These are phyloP conservation scores for Drosophila mimetica DNA, from an alignment of 2,888 invertebrate genomes.

Conservation along the genomic window DNA sequence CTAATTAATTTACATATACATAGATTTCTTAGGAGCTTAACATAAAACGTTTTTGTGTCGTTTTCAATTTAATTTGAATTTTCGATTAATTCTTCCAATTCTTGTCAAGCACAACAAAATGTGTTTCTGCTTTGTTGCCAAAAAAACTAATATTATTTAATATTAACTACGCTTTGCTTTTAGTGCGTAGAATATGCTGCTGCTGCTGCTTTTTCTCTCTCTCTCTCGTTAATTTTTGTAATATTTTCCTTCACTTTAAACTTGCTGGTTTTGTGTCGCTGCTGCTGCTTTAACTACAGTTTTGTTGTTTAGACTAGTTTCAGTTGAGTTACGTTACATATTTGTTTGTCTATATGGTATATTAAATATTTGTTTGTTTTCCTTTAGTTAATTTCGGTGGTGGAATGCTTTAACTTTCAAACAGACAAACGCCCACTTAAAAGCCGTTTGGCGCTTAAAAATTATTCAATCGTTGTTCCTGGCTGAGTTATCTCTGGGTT, in stretches of 20 bases:
- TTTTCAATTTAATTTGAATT: conserved; percentile 24
- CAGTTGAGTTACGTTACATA: conserved; percentile 77
- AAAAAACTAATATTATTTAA: conserved; percentile 22
- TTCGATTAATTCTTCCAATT: conserved; percentile 21
- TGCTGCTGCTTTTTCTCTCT: conserved; percentile 3
- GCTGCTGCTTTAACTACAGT: conserved; percentile 36
- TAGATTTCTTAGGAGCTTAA: conserved; percentile 58
- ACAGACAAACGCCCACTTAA: conserved; percentile 42
- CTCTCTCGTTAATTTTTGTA: conserved; percentile 11
- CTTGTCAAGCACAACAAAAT: conserved; percentile 46
- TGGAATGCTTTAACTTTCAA: conserved; percentile 73
- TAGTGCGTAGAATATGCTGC: conserved; percentile 26
- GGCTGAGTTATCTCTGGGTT: conserved; percentile 25
- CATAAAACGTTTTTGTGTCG: conserved; percentile 58
- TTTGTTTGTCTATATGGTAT: conserved; percentile 45
- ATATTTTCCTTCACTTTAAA: conserved; percentile 14
- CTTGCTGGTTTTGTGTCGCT: conserved; percentile 38
- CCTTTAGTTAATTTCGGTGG: conserved; percentile 65
- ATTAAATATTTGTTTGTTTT: conserved; percentile 43
- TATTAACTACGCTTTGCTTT: conserved; percentile 25
- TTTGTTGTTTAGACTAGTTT: conserved; percentile 77
- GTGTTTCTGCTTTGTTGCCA: conserved; percentile 25
- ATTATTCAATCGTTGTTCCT: conserved; percentile 44
- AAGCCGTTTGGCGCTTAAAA: conserved; percentile 50
- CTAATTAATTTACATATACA: conserved; percentile 72